These are phyloP conservation scores for Physocephala rufipes DNA, from an alignment of 2,888 invertebrate species.

Conservation along the genomic window DNA sequence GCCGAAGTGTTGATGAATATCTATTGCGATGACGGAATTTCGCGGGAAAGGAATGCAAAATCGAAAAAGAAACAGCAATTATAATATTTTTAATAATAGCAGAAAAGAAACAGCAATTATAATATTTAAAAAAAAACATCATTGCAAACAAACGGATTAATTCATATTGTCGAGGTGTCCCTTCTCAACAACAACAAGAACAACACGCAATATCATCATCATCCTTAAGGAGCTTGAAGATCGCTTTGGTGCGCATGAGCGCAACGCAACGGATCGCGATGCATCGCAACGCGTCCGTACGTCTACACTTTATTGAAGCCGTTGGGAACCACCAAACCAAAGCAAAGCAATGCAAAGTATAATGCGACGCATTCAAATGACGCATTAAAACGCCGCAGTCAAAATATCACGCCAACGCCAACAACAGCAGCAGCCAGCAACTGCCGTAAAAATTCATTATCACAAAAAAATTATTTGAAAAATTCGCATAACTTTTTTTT, in stretches of 20 bases:
- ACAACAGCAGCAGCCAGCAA: no score
- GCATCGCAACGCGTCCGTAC: constrained; percentile 15
- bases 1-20: constrained; percentile 35
- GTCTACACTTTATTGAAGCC: constrained; percentile 5
- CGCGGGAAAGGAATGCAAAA: constrained; percentile 7
- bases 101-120: no score
- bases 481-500: constrained; percentile 4
- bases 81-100: constrained; percentile 18
- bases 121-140: no score
- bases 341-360: neutral
- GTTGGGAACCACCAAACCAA: neutral
- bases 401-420: neutral
- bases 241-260: constrained; percentile 16
- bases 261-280: constrained; percentile 11
- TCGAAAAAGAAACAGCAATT: neutral
- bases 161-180: no score
- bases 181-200: no score
- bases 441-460: no score
- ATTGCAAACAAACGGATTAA: no score
- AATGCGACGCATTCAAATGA: neutral
- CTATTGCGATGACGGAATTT: constrained; percentile 7
- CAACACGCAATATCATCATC: no score
- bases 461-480: neutral
- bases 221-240: constrained; percentile 7
- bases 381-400: neutral